Evolutionary conservation across 2,113 vertebrate genomes (phyloP), one percentile per base, ranked within the genome.

Genomic region (Pteropus alecto): DNA sequence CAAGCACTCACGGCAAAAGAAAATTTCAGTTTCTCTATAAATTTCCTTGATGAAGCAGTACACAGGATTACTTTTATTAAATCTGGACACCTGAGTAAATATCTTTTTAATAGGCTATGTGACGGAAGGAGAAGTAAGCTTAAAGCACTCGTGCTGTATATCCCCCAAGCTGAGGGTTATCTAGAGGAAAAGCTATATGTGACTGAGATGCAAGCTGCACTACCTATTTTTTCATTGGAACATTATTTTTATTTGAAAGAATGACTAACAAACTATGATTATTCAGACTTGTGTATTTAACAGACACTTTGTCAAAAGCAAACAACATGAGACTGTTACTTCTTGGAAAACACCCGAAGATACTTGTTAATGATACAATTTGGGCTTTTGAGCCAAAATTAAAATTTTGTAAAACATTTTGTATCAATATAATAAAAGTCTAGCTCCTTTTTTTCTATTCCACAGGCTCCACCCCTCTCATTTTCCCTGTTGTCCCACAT

Each of bases 311-410:
- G 33, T 93, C 71, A 96, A 76, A 97, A 95, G 63, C 51, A 61
- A 92, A 43, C 28, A 26, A 70, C 85, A 35, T 68, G 24, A 78
- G 86, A 82, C 46, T 56, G 71, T 89, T 73, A 86, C 71, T 48
- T 56, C 41, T 33, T 73, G 61, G 73, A 70, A 95, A 97, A 87
- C 73, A 82, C 54, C 73, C 89, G 60, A 82, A 30, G 48, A 87
- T 73, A 22, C 33, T 81, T 79, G 54, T 67, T 76, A 73, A 93
- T 86, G 41, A 95, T 82, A 82, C 12, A 12, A 65, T 92, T 68
- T 41, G 74, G 95, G 70, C 63, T 92, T 92, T 90, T 65, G 87
- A 83, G 38, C 21, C 48, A 67, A 87, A 97, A 84, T 95, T 43
- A 96, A 81, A 84, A 94, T 84, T 94, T 83, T 93, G 46, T 60